phyloP scores from a whole-genome alignment of 2,888 invertebrate species.

The Pseudolycoriella hygida region DNA sequence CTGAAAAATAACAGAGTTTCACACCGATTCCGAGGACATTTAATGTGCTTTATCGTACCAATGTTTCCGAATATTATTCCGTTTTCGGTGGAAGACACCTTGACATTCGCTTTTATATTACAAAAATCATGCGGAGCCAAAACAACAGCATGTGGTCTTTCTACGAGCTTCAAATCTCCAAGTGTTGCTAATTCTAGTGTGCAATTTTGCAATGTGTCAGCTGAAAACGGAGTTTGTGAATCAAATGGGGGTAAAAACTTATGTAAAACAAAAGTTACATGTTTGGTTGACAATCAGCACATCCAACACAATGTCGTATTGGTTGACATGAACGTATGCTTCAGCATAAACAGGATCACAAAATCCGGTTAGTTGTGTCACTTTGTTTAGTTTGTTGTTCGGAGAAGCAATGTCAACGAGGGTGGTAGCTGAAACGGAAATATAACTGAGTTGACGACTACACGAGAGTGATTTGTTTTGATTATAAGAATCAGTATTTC shows the following conservation, averaged over 20 bases:
- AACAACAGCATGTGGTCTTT: constrained; percentile 90
- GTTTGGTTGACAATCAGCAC: constrained; percentile 98
- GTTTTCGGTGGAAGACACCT: constrained; percentile 99
- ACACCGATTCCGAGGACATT: neutral
- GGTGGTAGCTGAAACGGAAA: constrained; percentile 14
- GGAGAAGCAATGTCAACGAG: constrained; percentile 34
- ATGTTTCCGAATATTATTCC: constrained; percentile 99
- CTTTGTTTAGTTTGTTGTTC: constrained; percentile 47
- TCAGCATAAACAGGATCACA: constrained; percentile 99
- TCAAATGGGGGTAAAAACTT: neutral
- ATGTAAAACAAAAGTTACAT: constrained; percentile 27
- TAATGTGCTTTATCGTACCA: constrained; percentile 32
- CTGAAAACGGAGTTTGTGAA: constrained; percentile 20
- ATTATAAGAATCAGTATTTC: no score
- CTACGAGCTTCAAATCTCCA: constrained; percentile 93
- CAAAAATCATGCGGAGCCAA: constrained; percentile 94
- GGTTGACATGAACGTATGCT: constrained; percentile 98
- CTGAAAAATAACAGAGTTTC: constrained; percentile 36
- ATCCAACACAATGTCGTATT: constrained; percentile 96
- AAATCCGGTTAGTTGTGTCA: constrained; percentile 95
- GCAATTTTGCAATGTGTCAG: constrained; percentile 94
- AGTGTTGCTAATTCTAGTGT: constrained; percentile 94
- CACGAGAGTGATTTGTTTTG: no score
- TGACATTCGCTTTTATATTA: constrained; percentile 95
- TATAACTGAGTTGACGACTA: neutral